phyloP scores from a whole-genome alignment of 1,140 invertebrate genomes.

The Drosophila prosaltans region DNA sequence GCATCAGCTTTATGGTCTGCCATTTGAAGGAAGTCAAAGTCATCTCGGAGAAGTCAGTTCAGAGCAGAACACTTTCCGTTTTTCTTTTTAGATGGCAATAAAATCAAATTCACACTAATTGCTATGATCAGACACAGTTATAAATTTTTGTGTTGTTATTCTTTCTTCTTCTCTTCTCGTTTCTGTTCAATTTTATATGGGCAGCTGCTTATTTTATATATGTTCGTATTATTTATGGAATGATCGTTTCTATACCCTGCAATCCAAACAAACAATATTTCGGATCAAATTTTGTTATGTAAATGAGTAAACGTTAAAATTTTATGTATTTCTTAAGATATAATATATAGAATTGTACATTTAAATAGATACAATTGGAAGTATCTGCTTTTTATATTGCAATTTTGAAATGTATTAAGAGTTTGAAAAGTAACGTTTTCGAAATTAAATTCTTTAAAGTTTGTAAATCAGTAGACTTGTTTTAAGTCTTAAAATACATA shows the following conservation, averaged over 20 bases:
- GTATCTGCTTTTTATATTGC: too few species aligned
- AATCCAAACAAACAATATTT: neutral
- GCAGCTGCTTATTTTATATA: slow-evolving; percentile 36
- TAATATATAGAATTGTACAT: too few species aligned
- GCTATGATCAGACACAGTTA: slow-evolving; percentile 82
- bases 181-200: slow-evolving; percentile 44
- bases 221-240: neutral
- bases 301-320: too few species aligned
- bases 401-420: too few species aligned
- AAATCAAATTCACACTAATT: slow-evolving; percentile 83
- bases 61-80: slow-evolving; percentile 73
- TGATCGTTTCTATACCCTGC: neutral
- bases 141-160: slow-evolving; percentile 75
- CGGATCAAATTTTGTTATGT: too few species aligned
- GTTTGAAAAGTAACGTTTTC: too few species aligned
- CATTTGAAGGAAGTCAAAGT: slow-evolving; percentile 17
- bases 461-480: too few species aligned
- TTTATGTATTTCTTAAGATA: too few species aligned
- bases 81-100: slow-evolving; percentile 58
- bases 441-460: too few species aligned
- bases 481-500: too few species aligned
- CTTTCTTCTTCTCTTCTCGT: slow-evolving; percentile 20
- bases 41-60: neutral
- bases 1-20: slow-evolving; percentile 34
- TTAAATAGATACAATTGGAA: too few species aligned